These are phyloP conservation scores for Pachyuromys duprasi DNA, from an alignment of 2,797 vertebrate species.

Conservation along the genomic window DNA sequence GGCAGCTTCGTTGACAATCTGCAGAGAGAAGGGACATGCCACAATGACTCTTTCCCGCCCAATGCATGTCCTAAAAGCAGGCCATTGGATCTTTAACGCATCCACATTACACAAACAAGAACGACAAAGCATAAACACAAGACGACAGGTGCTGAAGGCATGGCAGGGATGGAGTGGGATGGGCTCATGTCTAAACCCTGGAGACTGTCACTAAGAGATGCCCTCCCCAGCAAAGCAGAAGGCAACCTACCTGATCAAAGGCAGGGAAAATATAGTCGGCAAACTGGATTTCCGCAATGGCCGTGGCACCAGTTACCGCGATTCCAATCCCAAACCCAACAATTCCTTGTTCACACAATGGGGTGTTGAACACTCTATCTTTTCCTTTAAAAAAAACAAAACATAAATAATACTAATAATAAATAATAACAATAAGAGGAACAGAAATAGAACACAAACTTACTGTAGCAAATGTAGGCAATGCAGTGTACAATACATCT, in stretches of 20 bases:
- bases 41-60: background rate
- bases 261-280: conserved; percentile 99
- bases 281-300: conserved; percentile 99
- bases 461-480: conserved; percentile 26
- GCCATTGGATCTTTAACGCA: background rate
- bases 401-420: background rate
- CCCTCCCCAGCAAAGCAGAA: background rate
- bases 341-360: conserved; percentile 98
- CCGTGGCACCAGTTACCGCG: conserved; percentile 95
- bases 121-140: background rate
- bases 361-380: conserved; percentile 99
- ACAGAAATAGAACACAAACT: conserved; percentile 6
- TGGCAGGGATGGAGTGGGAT: background rate
- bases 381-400: conserved; percentile 90
- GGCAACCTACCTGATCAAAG: conserved; percentile 95
- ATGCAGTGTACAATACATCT: background rate
- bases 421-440: background rate
- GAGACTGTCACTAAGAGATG: background rate
- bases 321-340: conserved; percentile 98
- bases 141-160: background rate
- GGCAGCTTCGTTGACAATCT: conserved; percentile 99
- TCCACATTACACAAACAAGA: background rate
- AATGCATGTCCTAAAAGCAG: background rate
- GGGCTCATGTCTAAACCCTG: background rate
- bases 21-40: background rate